These are phyloP conservation scores for Eupithecia subumbrata DNA, from an alignment of 2,888 invertebrate genomes.

Conservation along the genomic window DNA sequence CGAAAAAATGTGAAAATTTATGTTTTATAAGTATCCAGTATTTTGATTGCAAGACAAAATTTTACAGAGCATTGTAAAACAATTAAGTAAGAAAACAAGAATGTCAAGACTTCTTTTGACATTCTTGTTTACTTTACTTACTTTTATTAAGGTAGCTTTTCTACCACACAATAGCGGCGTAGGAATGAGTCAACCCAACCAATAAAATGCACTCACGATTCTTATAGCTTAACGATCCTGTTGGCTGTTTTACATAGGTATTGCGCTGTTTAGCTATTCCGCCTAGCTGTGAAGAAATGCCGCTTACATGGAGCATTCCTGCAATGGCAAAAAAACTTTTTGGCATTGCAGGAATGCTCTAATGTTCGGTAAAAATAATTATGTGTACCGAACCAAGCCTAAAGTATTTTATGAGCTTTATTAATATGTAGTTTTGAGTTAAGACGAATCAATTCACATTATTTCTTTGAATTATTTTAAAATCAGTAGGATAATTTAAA, in stretches of 20 bases:
- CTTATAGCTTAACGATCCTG: not conserved
- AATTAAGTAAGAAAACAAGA: no score
- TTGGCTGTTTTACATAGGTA: no score
- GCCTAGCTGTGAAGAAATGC: not conserved
- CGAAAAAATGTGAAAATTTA: not conserved
- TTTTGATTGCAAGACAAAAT: no score
- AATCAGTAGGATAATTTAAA: slow-evolving; percentile 22
- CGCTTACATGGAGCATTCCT: not conserved
- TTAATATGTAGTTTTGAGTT: not conserved
- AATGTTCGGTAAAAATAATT: not conserved
- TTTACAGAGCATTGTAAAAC: no score
- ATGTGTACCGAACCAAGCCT: no score
- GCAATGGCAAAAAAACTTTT: not conserved
- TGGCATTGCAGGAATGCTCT: no score
- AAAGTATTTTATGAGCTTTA: not conserved
- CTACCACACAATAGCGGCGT: not conserved
- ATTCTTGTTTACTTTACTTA: no score
- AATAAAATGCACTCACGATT: not conserved
- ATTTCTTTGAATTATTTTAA: slow-evolving; percentile 24
- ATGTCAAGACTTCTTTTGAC: no score
- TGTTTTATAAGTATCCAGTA: no score
- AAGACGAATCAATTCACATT: not conserved
- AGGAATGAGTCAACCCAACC: not conserved
- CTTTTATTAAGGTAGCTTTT: no score
- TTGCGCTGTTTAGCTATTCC: no score